A percentile compares a stretch with the other conserved stretches of the same genome.
These are phyloP conservation scores for Muscicapa comitata DNA, from an alignment of 2,797 vertebrate genomes.

Conservation along the genomic window DNA sequence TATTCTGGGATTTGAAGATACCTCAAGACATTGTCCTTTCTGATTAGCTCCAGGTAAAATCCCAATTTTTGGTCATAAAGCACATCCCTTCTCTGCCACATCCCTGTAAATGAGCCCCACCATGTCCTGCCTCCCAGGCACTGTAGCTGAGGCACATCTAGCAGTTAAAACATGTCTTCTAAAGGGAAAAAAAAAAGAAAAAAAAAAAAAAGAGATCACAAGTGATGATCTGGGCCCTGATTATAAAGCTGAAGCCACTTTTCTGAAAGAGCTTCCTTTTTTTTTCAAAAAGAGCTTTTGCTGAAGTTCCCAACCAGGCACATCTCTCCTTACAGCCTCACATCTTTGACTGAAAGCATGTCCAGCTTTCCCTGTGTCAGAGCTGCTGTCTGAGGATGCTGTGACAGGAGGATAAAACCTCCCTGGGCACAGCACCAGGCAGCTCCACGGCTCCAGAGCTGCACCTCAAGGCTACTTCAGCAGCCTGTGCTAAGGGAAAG, in stretches of 20 bases:
- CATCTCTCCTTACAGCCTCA: background rate
- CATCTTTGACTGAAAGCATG: background rate
- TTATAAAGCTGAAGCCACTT: background rate
- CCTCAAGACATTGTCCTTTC: background rate
- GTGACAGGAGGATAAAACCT: background rate
- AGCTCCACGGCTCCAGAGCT: background rate
- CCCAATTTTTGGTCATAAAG: background rate
- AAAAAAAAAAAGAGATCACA: background rate
- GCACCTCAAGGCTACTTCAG: background rate
- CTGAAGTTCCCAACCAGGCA: background rate
- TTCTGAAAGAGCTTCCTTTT: background rate
- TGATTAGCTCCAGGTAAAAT: background rate
- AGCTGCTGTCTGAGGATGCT: background rate
- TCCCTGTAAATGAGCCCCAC: background rate
- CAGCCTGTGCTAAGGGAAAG: background rate
- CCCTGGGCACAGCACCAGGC: background rate
- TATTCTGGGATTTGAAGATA: accelerated
- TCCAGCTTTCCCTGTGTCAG: background rate
- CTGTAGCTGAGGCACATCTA: background rate
- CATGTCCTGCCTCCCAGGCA: background rate
- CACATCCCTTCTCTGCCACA: background rate
- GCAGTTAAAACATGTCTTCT: background rate
- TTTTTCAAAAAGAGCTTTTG: background rate
- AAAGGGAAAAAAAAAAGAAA: background rate
- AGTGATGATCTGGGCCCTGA: background rate